phyloP scores from a whole-genome alignment of 2,113 vertebrate genomes.

The Campylomormyrus numenius region DNA sequence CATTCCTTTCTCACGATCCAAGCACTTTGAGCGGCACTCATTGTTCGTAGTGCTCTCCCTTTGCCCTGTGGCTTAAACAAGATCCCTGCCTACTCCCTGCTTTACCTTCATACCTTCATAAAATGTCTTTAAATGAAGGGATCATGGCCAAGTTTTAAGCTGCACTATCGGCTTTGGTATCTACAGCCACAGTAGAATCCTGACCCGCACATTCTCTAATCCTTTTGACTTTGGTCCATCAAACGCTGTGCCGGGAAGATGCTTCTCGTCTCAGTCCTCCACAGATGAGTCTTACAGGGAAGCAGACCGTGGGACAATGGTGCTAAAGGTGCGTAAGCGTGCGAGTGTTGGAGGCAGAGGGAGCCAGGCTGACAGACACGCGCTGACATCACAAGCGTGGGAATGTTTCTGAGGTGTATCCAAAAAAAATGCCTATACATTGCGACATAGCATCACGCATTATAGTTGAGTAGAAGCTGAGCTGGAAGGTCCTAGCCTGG shows the following conservation, averaged over 20 bases:
- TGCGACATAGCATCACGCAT: not conserved
- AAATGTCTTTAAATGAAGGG: not conserved
- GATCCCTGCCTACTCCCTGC: not conserved
- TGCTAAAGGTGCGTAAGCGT: not conserved
- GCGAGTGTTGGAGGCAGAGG: not conserved
- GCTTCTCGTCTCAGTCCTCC: not conserved
- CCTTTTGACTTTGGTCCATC: not conserved
- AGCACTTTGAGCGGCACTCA: conserved; percentile 46
- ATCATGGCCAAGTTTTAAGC: not conserved
- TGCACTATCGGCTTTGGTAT: not conserved
- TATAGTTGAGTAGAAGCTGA: not conserved
- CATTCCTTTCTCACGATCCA: conserved; percentile 66
- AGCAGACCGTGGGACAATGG: not conserved
- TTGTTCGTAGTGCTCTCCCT: conserved; percentile 9
- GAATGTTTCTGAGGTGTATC: not conserved
- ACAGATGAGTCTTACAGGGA: not conserved
- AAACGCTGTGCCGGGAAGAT: not conserved
- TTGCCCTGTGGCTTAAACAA: conserved; percentile 21
- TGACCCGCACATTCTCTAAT: not conserved
- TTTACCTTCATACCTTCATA: not conserved
- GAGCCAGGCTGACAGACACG: not conserved
- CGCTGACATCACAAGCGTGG: not conserved
- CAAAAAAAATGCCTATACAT: not conserved
- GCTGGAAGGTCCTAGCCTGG: not conserved
- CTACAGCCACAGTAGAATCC: not conserved